Base-by-base conservation (phyloP, 2,888 invertebrate genomes). In the Tinea pellionella region DNA sequence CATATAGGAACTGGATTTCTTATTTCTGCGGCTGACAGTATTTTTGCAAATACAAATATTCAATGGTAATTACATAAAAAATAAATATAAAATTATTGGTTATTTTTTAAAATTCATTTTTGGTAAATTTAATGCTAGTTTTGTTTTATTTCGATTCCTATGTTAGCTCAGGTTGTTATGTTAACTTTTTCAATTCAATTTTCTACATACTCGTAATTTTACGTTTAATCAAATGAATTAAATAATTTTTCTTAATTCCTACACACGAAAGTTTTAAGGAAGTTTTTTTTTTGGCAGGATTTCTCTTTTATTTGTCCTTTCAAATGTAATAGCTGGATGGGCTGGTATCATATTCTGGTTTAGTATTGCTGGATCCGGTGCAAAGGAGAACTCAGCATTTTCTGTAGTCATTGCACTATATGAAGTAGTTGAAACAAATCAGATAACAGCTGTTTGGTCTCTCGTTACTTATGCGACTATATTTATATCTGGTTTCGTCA, bases 1-100 rank as follows among this genome's bases (percentile, higher is more conserved):
- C 84, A 86, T 60, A 64, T 79, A 1, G 77, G 81, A 58, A 80
- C 82, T 0, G 86, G 86, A 0, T 86, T 69, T 63, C 67, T 86
- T 0, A 72, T 80, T 61, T 72, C 77, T 0, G 70, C 78, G 1
- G 82, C 80, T 0, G 82, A 80, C 61, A 68, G 77, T 1, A 62
- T 85, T 3, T 86, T 84, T 64, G 67, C 74, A 0, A 71, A 63
- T 61, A 76, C 73, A 0, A 75, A 82, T 63, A 76, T 82, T 8
- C 73, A 78, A 62, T 80, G 83, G 86, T 84, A 69, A 71, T 72
- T 63, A 12, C n/a, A 13, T 24, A 24, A 24, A 24, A 3, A 24
- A 24, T 24, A 3, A n/a, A n/a, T n/a, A n/a, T n/a, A n/a, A n/a
- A n/a, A n/a, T n/a, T n/a, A n/a, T n/a, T n/a, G n/a, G n/a, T n/a